phyloP scores from a whole-genome alignment of 92 coral and sea anemone genomes.

The Micromussa lordhowensis region DNA sequence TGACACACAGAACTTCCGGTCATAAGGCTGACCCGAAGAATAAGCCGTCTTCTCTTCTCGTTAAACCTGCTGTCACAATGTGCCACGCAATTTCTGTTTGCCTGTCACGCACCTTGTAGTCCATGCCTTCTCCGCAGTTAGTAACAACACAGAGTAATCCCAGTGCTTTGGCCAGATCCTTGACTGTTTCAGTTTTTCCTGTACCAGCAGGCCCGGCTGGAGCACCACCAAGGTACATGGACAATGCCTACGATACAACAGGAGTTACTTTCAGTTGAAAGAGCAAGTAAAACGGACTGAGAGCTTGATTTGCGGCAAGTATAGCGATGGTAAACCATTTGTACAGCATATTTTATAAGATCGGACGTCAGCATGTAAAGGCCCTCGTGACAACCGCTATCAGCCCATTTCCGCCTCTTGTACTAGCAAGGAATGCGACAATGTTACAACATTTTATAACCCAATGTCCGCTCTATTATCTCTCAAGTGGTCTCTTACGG shows the following conservation, averaged over 20 bases:
- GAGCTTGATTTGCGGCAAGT: not conserved
- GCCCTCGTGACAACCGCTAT: too few relatives aligned
- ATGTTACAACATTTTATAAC: too few relatives aligned
- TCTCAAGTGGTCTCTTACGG: too few relatives aligned
- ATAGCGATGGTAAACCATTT: too few relatives aligned
- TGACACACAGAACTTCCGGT: too few relatives aligned
- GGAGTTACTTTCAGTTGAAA: not conserved
- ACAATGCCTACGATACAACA: conserved; percentile 77
- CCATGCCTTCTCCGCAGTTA: conserved; percentile 99
- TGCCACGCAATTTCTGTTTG: not conserved
- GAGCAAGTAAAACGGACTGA: not conserved
- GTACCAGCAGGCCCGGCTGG: conserved; percentile 99
- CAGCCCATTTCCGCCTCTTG: too few relatives aligned
- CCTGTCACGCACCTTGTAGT: conserved; percentile 79
- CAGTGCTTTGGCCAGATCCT: conserved; percentile 97
- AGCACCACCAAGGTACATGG: conserved; percentile 97
- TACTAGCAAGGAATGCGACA: too few relatives aligned
- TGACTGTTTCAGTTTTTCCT: conserved; percentile 96
- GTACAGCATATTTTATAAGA: too few relatives aligned
- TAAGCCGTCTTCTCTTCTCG: too few relatives aligned
- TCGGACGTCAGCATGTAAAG: too few relatives aligned
- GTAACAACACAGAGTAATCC: conserved; percentile 98
- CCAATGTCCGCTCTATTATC: too few relatives aligned
- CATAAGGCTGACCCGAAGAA: too few relatives aligned
- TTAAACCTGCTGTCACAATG: not conserved